phyloP scores from a whole-genome alignment of 2,113 vertebrate species.

The Platysteira castanea region DNA sequence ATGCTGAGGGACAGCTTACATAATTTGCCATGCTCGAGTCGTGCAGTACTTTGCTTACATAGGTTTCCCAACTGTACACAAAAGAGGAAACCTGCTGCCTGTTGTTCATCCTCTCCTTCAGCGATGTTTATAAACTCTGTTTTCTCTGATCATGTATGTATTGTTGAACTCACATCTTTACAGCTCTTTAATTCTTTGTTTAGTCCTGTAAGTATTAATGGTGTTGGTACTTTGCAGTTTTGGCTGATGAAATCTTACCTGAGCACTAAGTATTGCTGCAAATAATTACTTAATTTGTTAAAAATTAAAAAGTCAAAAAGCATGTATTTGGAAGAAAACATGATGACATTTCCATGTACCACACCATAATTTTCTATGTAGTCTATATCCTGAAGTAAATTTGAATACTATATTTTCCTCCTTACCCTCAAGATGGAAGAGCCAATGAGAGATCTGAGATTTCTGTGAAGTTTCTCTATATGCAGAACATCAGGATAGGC shows the following conservation, averaged over 20 bases:
- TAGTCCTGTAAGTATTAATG: background rate
- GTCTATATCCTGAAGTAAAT: background rate
- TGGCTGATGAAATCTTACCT: background rate
- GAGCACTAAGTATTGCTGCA: background rate
- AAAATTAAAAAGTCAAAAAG: background rate
- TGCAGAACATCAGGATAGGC: background rate
- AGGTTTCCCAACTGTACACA: background rate
- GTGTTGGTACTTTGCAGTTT: background rate
- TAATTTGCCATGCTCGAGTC: background rate
- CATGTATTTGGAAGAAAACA: background rate
- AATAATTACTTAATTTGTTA: background rate
- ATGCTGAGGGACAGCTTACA: background rate
- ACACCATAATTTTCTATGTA: background rate
- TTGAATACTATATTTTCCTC: background rate
- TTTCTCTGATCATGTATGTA: background rate
- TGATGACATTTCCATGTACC: background rate
- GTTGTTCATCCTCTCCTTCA: background rate
- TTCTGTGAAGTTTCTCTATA: background rate
- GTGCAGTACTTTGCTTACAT: background rate
- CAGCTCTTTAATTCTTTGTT: background rate
- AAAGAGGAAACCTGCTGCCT: background rate
- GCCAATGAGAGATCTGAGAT: background rate
- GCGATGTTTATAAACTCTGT: background rate
- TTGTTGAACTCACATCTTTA: background rate
- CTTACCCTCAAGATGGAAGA: background rate